Conservation (phyloP, 2,888 invertebrate species). For the Chrysotoxum bicinctum region DNA sequence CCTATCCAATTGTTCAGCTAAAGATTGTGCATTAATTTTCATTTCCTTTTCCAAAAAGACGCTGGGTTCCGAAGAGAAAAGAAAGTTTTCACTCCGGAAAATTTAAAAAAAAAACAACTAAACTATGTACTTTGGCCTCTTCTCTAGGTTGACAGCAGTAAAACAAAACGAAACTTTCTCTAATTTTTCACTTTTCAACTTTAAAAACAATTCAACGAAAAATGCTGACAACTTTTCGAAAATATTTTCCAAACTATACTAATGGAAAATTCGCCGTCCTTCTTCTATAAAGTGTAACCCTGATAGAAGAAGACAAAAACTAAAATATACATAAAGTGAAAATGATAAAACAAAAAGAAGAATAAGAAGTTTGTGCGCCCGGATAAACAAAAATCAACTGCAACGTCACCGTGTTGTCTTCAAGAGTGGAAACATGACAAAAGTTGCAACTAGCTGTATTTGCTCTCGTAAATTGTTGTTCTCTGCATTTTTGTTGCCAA, state of each 20-base stretch:
- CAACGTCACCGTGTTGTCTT: slow-evolving; percentile 40
- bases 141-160: slow-evolving; percentile 10
- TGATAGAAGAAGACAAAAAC: not conserved
- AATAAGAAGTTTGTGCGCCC: slow-evolving; percentile 29
- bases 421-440: slow-evolving; percentile 44
- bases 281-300: slow-evolving; percentile 28
- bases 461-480: slow-evolving; percentile 50
- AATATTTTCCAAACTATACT: slow-evolving; percentile 43
- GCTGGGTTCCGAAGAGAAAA: not conserved
- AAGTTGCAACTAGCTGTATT: slow-evolving; percentile 65
- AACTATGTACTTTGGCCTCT: not conserved
- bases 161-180: slow-evolving; percentile 35
- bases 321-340: slow-evolving; percentile 15
- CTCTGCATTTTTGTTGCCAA: slow-evolving; percentile 15
- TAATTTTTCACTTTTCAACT: slow-evolving; percentile 54
- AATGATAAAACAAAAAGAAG: slow-evolving; percentile 2
- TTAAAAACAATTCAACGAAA: slow-evolving; percentile 49
- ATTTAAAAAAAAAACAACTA: not conserved
- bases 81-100: not conserved
- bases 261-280: slow-evolving; percentile 50
- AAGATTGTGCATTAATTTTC: not conserved
- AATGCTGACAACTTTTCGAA: slow-evolving; percentile 38
- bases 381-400: slow-evolving; percentile 65
- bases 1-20: not conserved
- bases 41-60: not conserved